phyloP scores from a whole-genome alignment of 2,888 invertebrate genomes.

The Spatulosminthurus flaviceps region DNA sequence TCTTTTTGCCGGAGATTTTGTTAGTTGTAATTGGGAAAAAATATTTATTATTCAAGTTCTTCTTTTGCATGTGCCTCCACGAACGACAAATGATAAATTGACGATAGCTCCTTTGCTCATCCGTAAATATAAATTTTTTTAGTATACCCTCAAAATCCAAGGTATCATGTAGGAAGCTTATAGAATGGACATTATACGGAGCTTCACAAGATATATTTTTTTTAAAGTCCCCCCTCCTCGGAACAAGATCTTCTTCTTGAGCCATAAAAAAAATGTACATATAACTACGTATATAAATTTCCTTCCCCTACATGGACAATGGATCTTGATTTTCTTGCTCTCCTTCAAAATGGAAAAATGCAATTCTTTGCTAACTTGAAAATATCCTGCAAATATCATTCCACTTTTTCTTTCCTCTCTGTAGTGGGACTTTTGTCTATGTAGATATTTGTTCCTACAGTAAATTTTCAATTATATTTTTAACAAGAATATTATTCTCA shows the following conservation, averaged over 20 bases:
- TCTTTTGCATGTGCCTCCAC: not conserved
- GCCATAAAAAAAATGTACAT: too few species aligned
- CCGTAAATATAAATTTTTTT: not conserved
- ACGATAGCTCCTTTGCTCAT: not conserved
- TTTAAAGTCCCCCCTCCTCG: too few species aligned
- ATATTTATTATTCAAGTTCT: not conserved
- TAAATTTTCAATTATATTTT: not conserved
- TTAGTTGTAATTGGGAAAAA: too few species aligned
- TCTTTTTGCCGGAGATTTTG: too few species aligned
- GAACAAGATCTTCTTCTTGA: too few species aligned
- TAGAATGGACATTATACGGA: too few species aligned
- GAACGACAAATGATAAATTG: too few species aligned
- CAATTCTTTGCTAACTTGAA: too few species aligned
- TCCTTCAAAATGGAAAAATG: constrained; percentile 36
- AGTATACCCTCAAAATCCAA: too few species aligned
- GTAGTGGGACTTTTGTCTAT: not conserved
- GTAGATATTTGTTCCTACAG: not conserved
- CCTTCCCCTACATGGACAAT: not conserved
- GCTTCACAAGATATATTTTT: too few species aligned
- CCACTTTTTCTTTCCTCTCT: not conserved
- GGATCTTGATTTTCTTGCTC: constrained; percentile 40
- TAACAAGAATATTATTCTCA: not conserved
- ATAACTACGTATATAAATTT: not conserved
- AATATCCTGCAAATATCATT: too few species aligned
- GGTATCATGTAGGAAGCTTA: too few species aligned